phyloP scores from a whole-genome alignment of 2,797 vertebrate species.

The Varecia variegata region DNA sequence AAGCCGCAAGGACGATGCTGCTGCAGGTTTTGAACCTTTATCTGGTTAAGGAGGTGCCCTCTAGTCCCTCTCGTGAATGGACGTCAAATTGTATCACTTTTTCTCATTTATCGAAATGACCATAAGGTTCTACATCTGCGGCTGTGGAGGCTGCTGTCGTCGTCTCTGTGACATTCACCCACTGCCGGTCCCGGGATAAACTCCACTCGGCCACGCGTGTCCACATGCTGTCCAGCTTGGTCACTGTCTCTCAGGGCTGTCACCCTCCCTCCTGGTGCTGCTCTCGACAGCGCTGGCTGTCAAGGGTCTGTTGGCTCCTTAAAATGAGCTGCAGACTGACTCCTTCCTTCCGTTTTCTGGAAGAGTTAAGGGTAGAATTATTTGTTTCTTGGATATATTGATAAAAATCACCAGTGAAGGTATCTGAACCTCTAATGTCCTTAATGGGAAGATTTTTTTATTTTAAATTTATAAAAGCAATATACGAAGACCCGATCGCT shows the following conservation, averaged over 20 bases:
- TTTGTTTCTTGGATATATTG: not conserved
- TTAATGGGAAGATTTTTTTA: not conserved
- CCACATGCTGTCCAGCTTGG: rapidly evolving
- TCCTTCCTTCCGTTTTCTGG: not conserved
- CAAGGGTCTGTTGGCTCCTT: not conserved
- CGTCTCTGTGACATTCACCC: not conserved
- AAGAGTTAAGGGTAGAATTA: not conserved
- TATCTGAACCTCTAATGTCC: not conserved
- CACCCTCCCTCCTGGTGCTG: too few relatives aligned
- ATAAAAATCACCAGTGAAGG: not conserved
- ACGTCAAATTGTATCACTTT: not conserved
- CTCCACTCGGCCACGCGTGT: too few relatives aligned
- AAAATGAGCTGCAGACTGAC: not conserved
- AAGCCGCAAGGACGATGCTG: not conserved
- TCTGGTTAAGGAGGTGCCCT: not conserved
- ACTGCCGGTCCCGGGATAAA: not conserved
- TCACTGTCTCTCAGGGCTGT: not conserved
- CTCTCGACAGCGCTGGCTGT: not conserved
- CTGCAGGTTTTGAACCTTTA: not conserved
- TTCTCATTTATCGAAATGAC: not conserved
- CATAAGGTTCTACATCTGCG: not conserved
- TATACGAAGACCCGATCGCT: rapidly evolving
- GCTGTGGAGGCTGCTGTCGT: not conserved
- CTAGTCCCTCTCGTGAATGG: not conserved
- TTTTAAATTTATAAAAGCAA: not conserved